Base-by-base conservation (phyloP, 2,113 vertebrate species). In the Heterotilapia buettikoferi region DNA sequence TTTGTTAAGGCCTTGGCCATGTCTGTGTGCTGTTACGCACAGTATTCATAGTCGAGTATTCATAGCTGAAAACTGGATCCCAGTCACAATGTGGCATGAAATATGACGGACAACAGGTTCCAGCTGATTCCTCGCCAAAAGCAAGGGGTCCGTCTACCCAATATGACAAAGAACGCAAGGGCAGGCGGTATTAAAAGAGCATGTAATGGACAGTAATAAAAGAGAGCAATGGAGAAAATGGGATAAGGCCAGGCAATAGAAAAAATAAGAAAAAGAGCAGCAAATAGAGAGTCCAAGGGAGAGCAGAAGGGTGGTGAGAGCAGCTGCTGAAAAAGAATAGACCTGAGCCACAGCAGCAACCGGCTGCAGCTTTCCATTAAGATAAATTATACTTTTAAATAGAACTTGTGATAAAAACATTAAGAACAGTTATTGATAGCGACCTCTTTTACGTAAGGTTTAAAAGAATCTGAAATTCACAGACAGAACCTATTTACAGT, bases 301-400 rank as follows among this genome's bases (percentile, higher is more conserved):
- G 50, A 79, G 50, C 83, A 52, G 56, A 86, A 80, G 81, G 33
- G 66, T 79, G 57, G 43, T 84, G 80, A 88, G 73, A 90, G 87
- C 73, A 56, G 79, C 66, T 88, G 71, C 26, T 81, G 83, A 86
- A 86, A 71, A 78, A 52, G 45, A 31, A 78, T n/a, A 52, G 86
- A 6, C 59, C 84, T 54, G 57, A 83, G 81, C 68, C 81, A 80
- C 6, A n/a, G 80, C 84, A 19, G 84, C 86, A 57, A 61, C 79
- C 79, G 84, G 52, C 90, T 88, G 86, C 82, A 78, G 71, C 66
- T 78, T 71, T 71, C 24, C 50, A 57, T 90, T 92, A 86, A 57
- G 71, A 86, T 85, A 63, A 85, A 89, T 85, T 16, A 85, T 18
- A 73, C 73, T 84, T 85, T 91, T 85, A 92, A 91, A 92, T 87